Percentiles rank a stretch among this genome's conserved stretches.
phyloP scores from a whole-genome alignment of 2,113 vertebrate genomes.

The Neopipo cinnamomea region DNA sequence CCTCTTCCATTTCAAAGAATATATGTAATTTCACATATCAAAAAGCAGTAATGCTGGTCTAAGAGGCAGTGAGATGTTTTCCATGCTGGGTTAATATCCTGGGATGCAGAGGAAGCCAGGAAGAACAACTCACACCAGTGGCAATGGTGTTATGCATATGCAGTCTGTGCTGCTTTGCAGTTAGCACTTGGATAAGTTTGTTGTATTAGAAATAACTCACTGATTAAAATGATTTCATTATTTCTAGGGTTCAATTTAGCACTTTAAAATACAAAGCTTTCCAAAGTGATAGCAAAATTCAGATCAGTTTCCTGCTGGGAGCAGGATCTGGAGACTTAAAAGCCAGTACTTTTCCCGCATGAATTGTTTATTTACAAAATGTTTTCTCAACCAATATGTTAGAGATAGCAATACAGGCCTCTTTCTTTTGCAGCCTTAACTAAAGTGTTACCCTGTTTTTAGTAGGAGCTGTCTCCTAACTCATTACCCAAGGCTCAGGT shows the following conservation, averaged over 20 bases:
- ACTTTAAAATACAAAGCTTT: not conserved
- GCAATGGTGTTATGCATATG: not conserved
- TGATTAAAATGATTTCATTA: slow-evolving; percentile 11
- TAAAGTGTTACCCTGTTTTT: not conserved
- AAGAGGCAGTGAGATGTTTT: slow-evolving; percentile 10
- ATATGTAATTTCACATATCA: slow-evolving; percentile 61
- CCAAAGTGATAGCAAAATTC: not conserved
- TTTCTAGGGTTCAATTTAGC: not conserved
- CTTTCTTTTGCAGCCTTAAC: not conserved
- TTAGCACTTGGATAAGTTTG: not conserved
- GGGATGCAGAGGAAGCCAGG: slow-evolving; percentile 14
- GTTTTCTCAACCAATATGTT: not conserved
- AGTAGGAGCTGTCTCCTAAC: not conserved
- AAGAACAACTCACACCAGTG: slow-evolving; percentile 11
- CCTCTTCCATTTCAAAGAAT: slow-evolving; percentile 32
- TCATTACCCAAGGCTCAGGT: not conserved
- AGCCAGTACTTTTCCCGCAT: not conserved
- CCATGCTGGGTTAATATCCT: slow-evolving; percentile 6
- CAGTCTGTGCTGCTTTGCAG: not conserved
- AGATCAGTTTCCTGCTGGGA: not conserved
- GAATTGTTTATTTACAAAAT: not conserved
- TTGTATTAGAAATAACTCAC: slow-evolving; percentile 36
- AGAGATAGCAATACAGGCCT: not conserved
- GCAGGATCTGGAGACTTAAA: not conserved
- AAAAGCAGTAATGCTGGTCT: not conserved